These are phyloP conservation scores for Dimorphilus gyrociliatus DNA, from an alignment of 2,888 invertebrate genomes.

Conservation along the genomic window DNA sequence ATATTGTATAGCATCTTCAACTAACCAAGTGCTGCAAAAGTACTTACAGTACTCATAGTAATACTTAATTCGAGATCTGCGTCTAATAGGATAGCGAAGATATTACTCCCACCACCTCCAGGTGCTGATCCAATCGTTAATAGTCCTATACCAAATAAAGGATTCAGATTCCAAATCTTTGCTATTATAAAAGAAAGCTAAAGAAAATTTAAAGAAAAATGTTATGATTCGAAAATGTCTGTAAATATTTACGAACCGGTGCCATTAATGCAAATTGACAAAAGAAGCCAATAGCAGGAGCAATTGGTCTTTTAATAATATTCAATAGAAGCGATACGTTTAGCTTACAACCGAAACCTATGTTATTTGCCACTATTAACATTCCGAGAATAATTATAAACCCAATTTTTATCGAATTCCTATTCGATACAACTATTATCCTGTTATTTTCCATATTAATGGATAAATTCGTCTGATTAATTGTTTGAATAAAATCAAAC, in stretches of 20 bases:
- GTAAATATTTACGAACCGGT: too few relatives aligned
- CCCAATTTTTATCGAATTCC: too few relatives aligned
- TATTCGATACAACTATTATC: too few relatives aligned
- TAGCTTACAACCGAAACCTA: slow-evolving; percentile 6
- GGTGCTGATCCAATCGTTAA: slow-evolving; percentile 3
- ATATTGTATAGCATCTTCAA: too few relatives aligned
- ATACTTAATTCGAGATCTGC: slow-evolving; percentile 6
- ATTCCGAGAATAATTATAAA: slow-evolving; percentile 2
- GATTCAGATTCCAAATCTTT: slow-evolving; percentile 9
- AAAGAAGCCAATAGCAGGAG: slow-evolving; percentile 7
- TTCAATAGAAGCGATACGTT: slow-evolving; percentile 3
- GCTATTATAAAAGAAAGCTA: slow-evolving; percentile 6
- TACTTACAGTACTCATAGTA: slow-evolving; percentile 6
- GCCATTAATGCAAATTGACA: slow-evolving; percentile 9
- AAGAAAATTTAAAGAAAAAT: too few relatives aligned
- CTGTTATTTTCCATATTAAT: too few relatives aligned
- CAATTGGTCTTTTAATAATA: slow-evolving; percentile 6
- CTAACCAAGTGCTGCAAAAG: slow-evolving; percentile 6
- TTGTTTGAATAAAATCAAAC: too few relatives aligned
- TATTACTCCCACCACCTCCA: slow-evolving; percentile 7
- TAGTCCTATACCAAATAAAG: slow-evolving; percentile 2
- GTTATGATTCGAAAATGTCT: too few relatives aligned
- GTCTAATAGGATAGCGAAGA: slow-evolving; percentile 3
- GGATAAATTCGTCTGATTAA: too few relatives aligned
- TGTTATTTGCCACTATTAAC: slow-evolving; percentile 3